These are phyloP conservation scores for Erithacus rubecula DNA, from an alignment of 2,797 vertebrate species.

Conservation along the genomic window DNA sequence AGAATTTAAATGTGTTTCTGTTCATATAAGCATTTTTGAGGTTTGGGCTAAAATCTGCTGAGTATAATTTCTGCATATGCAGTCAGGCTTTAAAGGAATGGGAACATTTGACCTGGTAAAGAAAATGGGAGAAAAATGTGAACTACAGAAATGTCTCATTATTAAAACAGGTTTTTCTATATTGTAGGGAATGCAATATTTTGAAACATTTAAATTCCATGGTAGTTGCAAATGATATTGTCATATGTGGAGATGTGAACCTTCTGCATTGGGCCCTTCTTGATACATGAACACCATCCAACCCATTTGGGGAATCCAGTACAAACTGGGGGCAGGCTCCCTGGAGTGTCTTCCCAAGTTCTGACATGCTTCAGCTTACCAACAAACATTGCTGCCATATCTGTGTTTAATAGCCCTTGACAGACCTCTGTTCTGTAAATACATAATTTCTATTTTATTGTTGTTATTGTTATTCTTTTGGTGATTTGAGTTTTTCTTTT, in stretches of 20 bases:
- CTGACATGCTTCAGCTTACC: neutral
- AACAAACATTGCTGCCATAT: neutral
- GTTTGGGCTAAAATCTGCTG: neutral
- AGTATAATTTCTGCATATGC: neutral
- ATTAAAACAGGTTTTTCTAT: neutral
- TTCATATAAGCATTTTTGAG: neutral
- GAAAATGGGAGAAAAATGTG: neutral
- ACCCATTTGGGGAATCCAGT: neutral
- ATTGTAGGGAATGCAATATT: neutral
- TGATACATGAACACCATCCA: neutral
- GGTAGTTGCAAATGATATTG: neutral
- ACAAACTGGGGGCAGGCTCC: neutral
- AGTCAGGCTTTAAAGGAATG: neutral
- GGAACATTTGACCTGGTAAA: neutral
- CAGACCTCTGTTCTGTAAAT: neutral
- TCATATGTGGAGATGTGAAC: neutral
- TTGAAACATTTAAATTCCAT: neutral
- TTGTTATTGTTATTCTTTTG: neutral
- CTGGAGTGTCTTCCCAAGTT: neutral
- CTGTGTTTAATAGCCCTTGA: neutral
- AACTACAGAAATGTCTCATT: neutral
- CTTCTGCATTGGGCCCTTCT: neutral
- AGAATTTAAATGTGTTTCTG: neutral
- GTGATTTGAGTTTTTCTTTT: neutral
- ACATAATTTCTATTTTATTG: rapidly evolving